Base-by-base conservation (phyloP, 2,888 invertebrate species). In the Mechanitis mazaeus region DNA sequence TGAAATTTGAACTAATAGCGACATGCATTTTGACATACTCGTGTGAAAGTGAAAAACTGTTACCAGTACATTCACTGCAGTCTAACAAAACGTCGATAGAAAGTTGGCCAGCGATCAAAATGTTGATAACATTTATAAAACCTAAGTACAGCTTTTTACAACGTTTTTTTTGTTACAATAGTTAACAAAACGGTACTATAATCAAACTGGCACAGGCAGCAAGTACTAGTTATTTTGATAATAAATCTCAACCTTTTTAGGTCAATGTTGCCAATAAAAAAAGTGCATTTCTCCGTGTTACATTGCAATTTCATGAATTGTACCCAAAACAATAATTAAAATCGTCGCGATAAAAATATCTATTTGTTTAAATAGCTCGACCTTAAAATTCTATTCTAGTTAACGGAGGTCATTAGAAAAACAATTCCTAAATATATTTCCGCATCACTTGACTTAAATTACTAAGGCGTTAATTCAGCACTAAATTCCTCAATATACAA, bases 31-130 rank as follows among this genome's bases (percentile, higher is more conserved):
- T 50, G 55, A 50, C 55, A 60, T 55, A 58, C 33, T 33, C 45
- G 35, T 28, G 67, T 63, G 72, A 72, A 72, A 72, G 72, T 68
- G 64, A 67, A 69, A 68, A 70, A 67, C 63, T 68, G 59, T 61
- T 58, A 63, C 38, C 65, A 59, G 57, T 58, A 54, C 28, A 59
- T 69, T 69, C 67, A 59, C 66, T 61, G 54, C 61, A 54, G 64
- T 65, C 61, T 55, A 63, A 65, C 63, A 63, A 64, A 67, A 61
- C 65, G 65, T 33, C 58, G 60, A 64, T 72, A 71, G 72, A 73
- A 73, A 73, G 72, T 66, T 61, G 56, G 60, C 65, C 62, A 57
- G 54, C 59, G 56, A 68, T 64, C 63, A 64, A 70, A 67, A 62
- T 63, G 63, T 63, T 64, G 63, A 70, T 68, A 62, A 60, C 54